These are phyloP conservation scores for Adelges cooleyi DNA, from an alignment of 1,140 invertebrate genomes.

Conservation along the genomic window DNA sequence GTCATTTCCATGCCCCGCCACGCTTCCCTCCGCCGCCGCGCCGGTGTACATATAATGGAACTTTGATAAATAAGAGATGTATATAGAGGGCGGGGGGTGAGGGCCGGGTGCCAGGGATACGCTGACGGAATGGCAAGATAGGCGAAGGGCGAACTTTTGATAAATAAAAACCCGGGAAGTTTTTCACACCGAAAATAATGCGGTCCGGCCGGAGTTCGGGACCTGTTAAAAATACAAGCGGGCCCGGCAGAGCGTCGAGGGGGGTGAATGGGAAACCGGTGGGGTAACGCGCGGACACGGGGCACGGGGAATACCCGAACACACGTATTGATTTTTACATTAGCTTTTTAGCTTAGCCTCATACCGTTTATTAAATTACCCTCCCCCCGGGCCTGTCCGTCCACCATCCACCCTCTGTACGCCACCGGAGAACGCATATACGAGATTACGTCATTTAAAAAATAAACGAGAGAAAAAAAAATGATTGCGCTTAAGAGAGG, in stretches of 20 bases:
- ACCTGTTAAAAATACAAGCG: slow-evolving; percentile 25
- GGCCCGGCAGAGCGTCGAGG: neutral
- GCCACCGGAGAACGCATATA: neutral
- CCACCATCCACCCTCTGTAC: slow-evolving; percentile 7
- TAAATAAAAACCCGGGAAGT: slow-evolving; percentile 26
- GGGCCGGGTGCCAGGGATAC: neutral
- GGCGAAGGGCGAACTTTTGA: slow-evolving; percentile 9
- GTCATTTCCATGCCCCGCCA: slow-evolving; percentile 19
- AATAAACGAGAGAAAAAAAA: slow-evolving; percentile 1
- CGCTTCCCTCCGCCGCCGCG: neutral
- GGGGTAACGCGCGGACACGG: neutral
- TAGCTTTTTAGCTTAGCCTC: slow-evolving; percentile 26
- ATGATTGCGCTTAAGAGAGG: neutral
- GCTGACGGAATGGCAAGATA: too few species aligned
- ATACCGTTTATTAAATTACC: slow-evolving; percentile 28
- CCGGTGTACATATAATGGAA: slow-evolving; percentile 3
- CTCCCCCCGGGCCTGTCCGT: slow-evolving; percentile 10
- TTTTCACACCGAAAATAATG: slow-evolving; percentile 25
- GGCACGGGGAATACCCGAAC: slow-evolving; percentile 9
- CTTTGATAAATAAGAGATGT: slow-evolving; percentile 28
- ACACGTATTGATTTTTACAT: slow-evolving; percentile 28
- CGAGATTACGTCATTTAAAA: slow-evolving; percentile 26
- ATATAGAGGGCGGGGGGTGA: neutral
- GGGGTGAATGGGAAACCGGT: neutral
- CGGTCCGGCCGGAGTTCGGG: slow-evolving; percentile 23